These are phyloP conservation scores for Hyposmocoma kahamanoa DNA, from an alignment of 1,140 invertebrate genomes.

Conservation along the genomic window DNA sequence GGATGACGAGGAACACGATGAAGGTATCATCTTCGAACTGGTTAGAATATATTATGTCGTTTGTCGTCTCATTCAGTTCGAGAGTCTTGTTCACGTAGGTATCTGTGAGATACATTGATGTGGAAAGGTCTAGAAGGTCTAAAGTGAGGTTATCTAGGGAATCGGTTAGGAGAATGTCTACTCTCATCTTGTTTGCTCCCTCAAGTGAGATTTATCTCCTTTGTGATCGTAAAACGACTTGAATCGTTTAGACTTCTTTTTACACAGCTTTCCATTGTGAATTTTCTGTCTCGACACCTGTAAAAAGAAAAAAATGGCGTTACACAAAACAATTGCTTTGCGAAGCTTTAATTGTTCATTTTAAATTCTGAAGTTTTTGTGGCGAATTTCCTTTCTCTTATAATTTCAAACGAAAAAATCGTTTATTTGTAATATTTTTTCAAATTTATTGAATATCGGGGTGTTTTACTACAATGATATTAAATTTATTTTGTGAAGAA, in stretches of 20 bases:
- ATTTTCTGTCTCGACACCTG: conserved; percentile 30
- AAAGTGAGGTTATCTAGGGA: conserved; percentile 43
- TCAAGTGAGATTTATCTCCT: conserved; percentile 49
- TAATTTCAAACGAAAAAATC: too few relatives aligned
- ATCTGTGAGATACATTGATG: conserved; percentile 66
- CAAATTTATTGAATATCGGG: too few relatives aligned
- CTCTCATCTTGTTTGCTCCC: conserved; percentile 53
- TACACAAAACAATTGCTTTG: too few relatives aligned
- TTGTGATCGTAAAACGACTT: conserved; percentile 32
- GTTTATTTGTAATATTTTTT: too few relatives aligned
- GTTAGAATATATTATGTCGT: conserved; percentile 53
- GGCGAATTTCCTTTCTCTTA: too few relatives aligned
- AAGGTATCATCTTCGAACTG: conserved; percentile 54
- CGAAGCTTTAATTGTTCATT: too few relatives aligned
- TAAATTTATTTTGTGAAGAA: too few relatives aligned
- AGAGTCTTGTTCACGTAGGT: conserved; percentile 46
- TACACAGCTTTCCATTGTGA: conserved; percentile 35
- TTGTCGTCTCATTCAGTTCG: conserved; percentile 48
- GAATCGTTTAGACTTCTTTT: conserved; percentile 19
- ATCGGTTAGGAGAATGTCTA: conserved; percentile 42
- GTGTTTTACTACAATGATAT: too few relatives aligned
- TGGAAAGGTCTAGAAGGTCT: conserved; percentile 53
- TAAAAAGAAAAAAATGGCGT: conserved; percentile 21
- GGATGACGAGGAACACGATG: conserved; percentile 70
- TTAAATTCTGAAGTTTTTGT: too few relatives aligned